phyloP scores from a whole-genome alignment of 2,888 invertebrate species.

The Latrodectus elegans region DNA sequence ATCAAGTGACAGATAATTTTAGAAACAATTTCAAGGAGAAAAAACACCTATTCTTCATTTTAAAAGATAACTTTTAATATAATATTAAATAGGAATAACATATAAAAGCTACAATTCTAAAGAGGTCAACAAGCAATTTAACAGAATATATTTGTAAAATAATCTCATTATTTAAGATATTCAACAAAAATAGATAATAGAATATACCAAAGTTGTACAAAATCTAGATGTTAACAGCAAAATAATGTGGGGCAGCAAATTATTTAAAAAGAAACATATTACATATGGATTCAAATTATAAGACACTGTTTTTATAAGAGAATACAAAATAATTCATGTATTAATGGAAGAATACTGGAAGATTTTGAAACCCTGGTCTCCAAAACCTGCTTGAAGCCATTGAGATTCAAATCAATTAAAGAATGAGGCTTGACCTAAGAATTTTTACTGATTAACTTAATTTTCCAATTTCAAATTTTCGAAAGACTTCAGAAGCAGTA shows the following conservation, averaged over 20 bases:
- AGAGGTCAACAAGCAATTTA: too few species aligned
- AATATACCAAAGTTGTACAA: too few species aligned
- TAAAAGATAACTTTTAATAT: too few species aligned
- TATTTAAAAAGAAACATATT: background rate
- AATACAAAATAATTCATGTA: background rate
- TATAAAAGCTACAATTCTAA: too few species aligned
- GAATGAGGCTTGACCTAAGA: background rate
- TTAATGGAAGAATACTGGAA: background rate
- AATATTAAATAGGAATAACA: too few species aligned
- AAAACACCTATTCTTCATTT: too few species aligned
- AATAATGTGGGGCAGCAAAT: background rate
- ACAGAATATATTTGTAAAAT: too few species aligned
- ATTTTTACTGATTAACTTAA: slow-evolving; percentile 74
- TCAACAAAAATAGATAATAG: too few species aligned
- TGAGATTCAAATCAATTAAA: slow-evolving; percentile 32
- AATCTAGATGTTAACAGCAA: background rate
- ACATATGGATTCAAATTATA: background rate
- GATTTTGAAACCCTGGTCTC: background rate
- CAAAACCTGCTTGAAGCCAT: slow-evolving; percentile 25
- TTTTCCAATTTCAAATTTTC: slow-evolving; percentile 79
- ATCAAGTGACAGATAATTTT: too few species aligned
- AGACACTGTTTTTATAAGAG: background rate
- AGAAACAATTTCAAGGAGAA: too few species aligned
- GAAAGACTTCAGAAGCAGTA: slow-evolving; percentile 78
- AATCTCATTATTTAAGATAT: too few species aligned